Percentiles rank a stretch among this genome's conserved stretches.
Evolutionary conservation across 2,113 vertebrate species (phyloP).

Genomic region (Todiramphus saurophagus): DNA sequence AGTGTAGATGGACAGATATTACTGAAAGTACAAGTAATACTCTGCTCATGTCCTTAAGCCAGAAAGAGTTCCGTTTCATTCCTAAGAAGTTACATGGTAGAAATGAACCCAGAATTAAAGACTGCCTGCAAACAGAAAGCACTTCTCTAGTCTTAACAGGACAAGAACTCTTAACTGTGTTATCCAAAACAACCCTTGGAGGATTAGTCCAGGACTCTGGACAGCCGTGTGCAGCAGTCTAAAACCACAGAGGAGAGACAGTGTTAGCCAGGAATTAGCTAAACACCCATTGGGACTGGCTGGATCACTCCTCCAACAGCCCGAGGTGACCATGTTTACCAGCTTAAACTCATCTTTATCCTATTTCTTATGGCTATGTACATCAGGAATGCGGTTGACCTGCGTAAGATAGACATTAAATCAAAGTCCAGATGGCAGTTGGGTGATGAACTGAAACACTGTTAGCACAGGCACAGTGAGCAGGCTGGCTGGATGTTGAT

Average conservation of each 20-base stretch:
- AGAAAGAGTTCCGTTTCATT: slow-evolving; percentile 52
- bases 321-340: background rate
- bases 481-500: background rate
- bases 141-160: background rate
- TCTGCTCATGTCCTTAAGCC: slow-evolving; percentile 26
- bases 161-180: background rate
- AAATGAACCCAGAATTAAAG: slow-evolving; percentile 48
- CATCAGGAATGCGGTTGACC: background rate
- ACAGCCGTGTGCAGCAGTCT: background rate
- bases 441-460: background rate
- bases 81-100: background rate
- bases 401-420: background rate
- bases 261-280: background rate
- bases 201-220: background rate
- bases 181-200: background rate
- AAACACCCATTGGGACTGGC: background rate
- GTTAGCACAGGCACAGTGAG: background rate
- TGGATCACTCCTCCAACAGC: background rate
- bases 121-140: background rate
- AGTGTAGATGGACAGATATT: slow-evolving; percentile 39
- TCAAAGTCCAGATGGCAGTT: background rate
- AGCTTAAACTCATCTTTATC: background rate
- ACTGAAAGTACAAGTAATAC: slow-evolving; percentile 58
- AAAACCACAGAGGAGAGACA: background rate
- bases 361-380: background rate